Conservation (phyloP, 2,797 vertebrate genomes). For the Malurus leucopterus region DNA sequence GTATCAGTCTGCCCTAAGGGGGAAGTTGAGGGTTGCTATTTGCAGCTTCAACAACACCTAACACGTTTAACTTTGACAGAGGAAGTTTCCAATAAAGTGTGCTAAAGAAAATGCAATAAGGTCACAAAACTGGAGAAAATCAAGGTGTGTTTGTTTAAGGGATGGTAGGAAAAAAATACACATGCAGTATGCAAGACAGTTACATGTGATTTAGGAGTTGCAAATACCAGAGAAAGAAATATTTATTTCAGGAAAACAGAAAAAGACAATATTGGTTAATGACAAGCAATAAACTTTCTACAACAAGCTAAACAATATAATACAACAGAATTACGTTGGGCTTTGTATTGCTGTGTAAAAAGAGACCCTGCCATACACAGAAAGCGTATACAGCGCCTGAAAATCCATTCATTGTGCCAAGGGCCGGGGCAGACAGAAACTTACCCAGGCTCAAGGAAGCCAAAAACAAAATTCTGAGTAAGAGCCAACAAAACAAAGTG, state of each 20-base stretch:
- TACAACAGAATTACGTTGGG: background rate
- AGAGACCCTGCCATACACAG: background rate
- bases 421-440: background rate
- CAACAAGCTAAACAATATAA: background rate
- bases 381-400: background rate
- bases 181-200: background rate
- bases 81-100: background rate
- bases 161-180: background rate
- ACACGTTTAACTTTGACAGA: accelerated
- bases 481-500: background rate
- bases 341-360: background rate
- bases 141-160: background rate
- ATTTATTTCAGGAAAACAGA: background rate
- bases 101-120: background rate
- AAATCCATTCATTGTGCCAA: background rate
- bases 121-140: background rate
- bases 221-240: background rate
- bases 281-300: background rate
- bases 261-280: background rate
- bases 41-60: background rate
- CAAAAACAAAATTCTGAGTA: background rate
- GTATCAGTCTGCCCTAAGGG: background rate
- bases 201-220: background rate
- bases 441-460: background rate
- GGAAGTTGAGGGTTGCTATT: background rate